A percentile compares a stretch with the other conserved stretches of the same genome.
Conservation (phyloP, 2,888 invertebrate genomes). For the Chromoteleia sp. region DNA sequence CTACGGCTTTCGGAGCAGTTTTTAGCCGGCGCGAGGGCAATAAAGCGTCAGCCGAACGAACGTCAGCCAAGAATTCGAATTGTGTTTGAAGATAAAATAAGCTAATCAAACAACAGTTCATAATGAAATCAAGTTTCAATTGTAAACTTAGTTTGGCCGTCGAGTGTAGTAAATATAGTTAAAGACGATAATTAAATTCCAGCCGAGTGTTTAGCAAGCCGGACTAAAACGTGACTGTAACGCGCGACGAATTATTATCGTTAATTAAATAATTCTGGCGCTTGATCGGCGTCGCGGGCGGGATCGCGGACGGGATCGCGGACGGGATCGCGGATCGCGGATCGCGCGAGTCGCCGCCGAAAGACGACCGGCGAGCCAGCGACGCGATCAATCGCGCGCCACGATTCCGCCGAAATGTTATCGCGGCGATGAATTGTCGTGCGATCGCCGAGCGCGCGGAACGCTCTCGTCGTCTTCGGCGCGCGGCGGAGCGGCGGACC, state of each 20-base stretch:
- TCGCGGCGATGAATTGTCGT: constrained; percentile 11
- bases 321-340: no score
- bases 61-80: constrained; percentile 53
- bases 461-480: constrained; percentile 10
- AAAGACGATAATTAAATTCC: constrained; percentile 64
- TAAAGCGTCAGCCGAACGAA: constrained; percentile 6
- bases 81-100: constrained; percentile 64
- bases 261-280: constrained; percentile 59
- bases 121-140: constrained; percentile 69
- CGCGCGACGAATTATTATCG: constrained; percentile 62
- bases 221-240: constrained; percentile 54
- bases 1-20: constrained; percentile 50
- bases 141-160: constrained; percentile 66
- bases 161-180: constrained; percentile 62
- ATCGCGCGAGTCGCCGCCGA: constrained; percentile 7
- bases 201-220: constrained; percentile 56
- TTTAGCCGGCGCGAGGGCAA: constrained; percentile 27
- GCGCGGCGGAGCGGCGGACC: not conserved
- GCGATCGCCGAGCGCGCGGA: constrained; percentile 7
- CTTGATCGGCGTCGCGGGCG: constrained; percentile 50
- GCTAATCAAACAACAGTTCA: constrained; percentile 67
- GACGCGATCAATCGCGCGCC: constrained; percentile 31
- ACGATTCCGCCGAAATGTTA: not conserved
- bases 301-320: constrained; percentile 1
- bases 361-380: constrained; percentile 45